Conservation (phyloP, 2,888 invertebrate species). For the Phengaris alcon region DNA sequence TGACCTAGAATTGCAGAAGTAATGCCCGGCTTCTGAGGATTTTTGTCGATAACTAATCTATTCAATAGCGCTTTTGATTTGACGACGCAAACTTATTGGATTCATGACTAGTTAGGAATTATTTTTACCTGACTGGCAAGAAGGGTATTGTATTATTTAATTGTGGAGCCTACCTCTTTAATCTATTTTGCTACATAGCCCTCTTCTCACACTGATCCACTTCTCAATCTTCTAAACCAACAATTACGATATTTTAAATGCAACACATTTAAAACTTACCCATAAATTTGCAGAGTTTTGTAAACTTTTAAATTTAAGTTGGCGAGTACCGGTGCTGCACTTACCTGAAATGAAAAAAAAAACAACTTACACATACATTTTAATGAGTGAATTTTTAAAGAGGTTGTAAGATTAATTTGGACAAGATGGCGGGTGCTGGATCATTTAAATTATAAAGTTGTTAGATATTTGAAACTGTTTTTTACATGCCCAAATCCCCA, state of each 20-base stretch:
- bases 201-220: too few species aligned
- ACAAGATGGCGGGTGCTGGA: constrained; percentile 5
- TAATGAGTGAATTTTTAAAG: constrained; percentile 20
- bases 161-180: too few species aligned
- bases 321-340: constrained; percentile 13
- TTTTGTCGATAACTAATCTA: too few species aligned
- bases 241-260: constrained; percentile 14
- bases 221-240: neutral
- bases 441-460: neutral
- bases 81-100: too few species aligned
- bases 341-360: constrained; percentile 30
- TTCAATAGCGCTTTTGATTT: too few species aligned
- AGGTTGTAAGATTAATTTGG: constrained; percentile 22
- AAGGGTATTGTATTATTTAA: too few species aligned
- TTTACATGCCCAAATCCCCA: neutral
- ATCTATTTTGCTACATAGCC: too few species aligned
- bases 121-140: too few species aligned
- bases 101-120: too few species aligned
- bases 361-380: constrained; percentile 24
- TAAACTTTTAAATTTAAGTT: constrained; percentile 20
- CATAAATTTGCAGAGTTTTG: constrained; percentile 5
- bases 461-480: too few species aligned
- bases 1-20: too few species aligned
- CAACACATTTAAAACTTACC: constrained; percentile 19
- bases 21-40: too few species aligned